phyloP scores from a whole-genome alignment of 2,888 invertebrate genomes.

The Listrodromus nycthemerus region DNA sequence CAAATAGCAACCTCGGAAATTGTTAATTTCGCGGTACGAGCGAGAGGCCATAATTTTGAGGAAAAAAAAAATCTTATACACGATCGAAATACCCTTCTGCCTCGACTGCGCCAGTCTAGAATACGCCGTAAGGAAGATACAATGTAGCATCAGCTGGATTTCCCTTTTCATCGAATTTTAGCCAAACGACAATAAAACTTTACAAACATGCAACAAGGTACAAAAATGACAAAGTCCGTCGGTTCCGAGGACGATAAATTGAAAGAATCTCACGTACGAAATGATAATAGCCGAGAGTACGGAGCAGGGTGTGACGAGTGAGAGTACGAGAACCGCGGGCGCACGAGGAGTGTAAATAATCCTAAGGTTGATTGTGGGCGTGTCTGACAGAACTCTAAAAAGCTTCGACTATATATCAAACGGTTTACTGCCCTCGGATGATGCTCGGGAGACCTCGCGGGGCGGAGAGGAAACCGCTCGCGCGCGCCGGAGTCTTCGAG shows the following conservation, averaged over 20 bases:
- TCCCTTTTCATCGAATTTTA: background rate
- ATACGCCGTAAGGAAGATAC: conserved; percentile 25
- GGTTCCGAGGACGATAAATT: conserved; percentile 39
- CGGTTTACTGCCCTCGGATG: conserved; percentile 84
- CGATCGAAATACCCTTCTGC: conserved; percentile 32
- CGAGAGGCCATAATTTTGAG: conserved; percentile 53
- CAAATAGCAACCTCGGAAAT: conserved; percentile 61
- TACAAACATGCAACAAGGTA: background rate
- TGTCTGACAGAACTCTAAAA: conserved; percentile 85
- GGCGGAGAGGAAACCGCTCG: conserved; percentile 71
- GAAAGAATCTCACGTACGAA: conserved; percentile 50
- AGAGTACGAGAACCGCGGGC: conserved; percentile 69
- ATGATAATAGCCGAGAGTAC: conserved; percentile 42
- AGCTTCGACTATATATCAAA: conserved; percentile 85
- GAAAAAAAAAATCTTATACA: conserved; percentile 44
- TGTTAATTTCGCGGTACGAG: conserved; percentile 59
- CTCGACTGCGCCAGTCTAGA: conserved; percentile 22
- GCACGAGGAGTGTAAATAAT: conserved; percentile 84
- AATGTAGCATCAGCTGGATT: background rate
- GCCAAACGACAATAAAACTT: background rate
- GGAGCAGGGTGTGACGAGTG: conserved; percentile 58
- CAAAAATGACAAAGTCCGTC: background rate
- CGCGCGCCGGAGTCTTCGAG: conserved; percentile 59
- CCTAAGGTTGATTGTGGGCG: conserved; percentile 84
- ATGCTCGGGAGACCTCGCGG: conserved; percentile 71